A percentile compares a stretch with the other conserved stretches of the same genome.
Evolutionary conservation across 2,888 invertebrate genomes (phyloP).

Genomic region (Marronus borbonicus): DNA sequence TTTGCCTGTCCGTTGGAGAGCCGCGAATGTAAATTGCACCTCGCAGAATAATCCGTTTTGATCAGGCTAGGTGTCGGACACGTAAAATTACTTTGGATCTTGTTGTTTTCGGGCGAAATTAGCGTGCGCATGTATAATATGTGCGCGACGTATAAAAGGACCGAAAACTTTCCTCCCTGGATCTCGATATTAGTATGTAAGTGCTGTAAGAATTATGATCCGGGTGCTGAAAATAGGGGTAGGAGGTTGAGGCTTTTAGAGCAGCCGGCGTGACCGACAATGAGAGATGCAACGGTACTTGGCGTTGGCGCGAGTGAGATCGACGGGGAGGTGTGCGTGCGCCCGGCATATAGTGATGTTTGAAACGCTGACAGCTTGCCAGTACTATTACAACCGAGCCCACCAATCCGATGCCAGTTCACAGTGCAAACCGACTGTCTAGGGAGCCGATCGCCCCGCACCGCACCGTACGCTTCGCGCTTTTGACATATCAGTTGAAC

Average conservation of each 20-base stretch:
- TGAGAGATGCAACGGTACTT: constrained; percentile 63
- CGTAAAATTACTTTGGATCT: constrained; percentile 63
- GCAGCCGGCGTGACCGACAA: constrained; percentile 65
- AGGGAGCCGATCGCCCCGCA: constrained; percentile 62
- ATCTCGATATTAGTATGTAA: constrained; percentile 59
- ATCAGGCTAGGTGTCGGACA: constrained; percentile 63
- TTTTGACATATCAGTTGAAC: constrained; percentile 65
- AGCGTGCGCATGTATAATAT: constrained; percentile 53
- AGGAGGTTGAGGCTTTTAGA: constrained; percentile 68
- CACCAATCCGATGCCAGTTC: constrained; percentile 69
- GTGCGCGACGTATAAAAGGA: constrained; percentile 51
- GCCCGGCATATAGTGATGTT: constrained; percentile 70
- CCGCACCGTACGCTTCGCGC: constrained; percentile 52
- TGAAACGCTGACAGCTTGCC: constrained; percentile 72
- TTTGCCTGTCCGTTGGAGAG: constrained; percentile 20
- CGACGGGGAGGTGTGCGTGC: constrained; percentile 67
- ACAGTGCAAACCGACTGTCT: constrained; percentile 69
- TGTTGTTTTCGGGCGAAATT: constrained; percentile 57
- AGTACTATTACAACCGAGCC: constrained; percentile 69
- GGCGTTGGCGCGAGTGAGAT: constrained; percentile 60
- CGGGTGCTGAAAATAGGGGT: constrained; percentile 67
- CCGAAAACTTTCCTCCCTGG: constrained; percentile 36
- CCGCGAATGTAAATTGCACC: constrained; percentile 50
- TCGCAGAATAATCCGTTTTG: constrained; percentile 65
- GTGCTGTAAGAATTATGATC: constrained; percentile 68